Base-by-base conservation (phyloP, 2,113 vertebrate genomes). In the Macroglossus sobrinus region DNA sequence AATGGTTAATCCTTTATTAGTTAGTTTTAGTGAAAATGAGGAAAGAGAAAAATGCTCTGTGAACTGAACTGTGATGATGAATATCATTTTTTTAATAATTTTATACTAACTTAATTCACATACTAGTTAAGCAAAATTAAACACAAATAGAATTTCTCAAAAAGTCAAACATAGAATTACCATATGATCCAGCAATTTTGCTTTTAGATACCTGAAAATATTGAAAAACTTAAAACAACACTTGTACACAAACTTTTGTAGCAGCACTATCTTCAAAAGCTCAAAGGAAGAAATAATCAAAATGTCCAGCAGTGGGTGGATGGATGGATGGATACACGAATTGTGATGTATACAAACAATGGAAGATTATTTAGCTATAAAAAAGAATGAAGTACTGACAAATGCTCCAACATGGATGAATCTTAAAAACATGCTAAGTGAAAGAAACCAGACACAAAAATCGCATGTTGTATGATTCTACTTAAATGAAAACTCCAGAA, bases 61-160 rank as follows among this genome's bases (percentile, higher is more conserved):
- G 38, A 93, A 38, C 7, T n/a, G 7, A 72, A 64, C 16, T 59
- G 13, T 82, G 55, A 7, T 87, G 28, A 88, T 38, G 47, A 74
- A 43, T 68, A 28, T 22, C 28, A 61, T 28, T 84, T 80, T 76
- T 30, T 43, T 69, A 64, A 33, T 43, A 79, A 82, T 38, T 24
- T 2, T 63, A 33, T n/a, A 35, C 38, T 69, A 40, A 38, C 14
- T 40, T 88, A 84, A 92, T 66, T 84, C 69, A 64, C 19, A 89
- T 89, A 71, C 4, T 75, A 85, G 11, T 71, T 76, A 53, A 72
- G 53, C 53, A 89, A 85, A 95, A 82, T 81, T 50, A 85, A 64
- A 95, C 76, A 24, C 45, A 93, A 93, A 84, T 30, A 93, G 33
- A 72, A 22, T 84, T 80, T 59, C 53, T 97, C 63, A 95, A 57